Evolutionary conservation across 2,113 vertebrate genomes (phyloP), one percentile per base, ranked within the genome.

Genomic region (Galeopterus variegatus): DNA sequence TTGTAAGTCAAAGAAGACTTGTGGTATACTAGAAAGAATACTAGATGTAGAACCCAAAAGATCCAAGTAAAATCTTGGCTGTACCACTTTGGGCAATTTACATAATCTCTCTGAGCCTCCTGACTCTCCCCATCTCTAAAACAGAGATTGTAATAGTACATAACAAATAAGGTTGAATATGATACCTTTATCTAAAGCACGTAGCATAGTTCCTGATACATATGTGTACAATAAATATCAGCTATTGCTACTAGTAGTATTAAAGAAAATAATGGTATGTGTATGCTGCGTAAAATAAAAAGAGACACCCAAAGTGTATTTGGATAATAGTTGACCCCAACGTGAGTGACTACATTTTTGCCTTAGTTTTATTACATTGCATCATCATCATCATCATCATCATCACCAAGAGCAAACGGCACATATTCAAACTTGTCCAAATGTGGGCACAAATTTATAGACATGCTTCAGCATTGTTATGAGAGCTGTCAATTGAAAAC

Each of bases 101-200:
- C 21, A 48, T 50, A 62, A 70, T 33, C 31, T 45, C 18, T 80
- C 75, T 69, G 15, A 87, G 65, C 12, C 31, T 92, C 87, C 26
- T 41, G 21, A 58, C n/a, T 85, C 48, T 19, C 41, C 1, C 26
- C 26, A 13, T 82, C 76, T 93, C n/a, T 81, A 89, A 88, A 85
- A 11, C 14, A 33, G 50, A 70, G 33, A 91, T 84, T 80, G 75
- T 23, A 62, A 58, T 19, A 73, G 64, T 12, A 56, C 33, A 11
- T 36, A 80, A 95, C 11, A 69, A 36, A n/a, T 54, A 79, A 72
- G 24, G 3, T 52, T 83, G 33, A 90, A n/a, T 90, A 84, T 93
- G 64, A 52, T 58, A 62, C 2, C 19, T 89, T 62, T 64, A 48
- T 48, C n/a, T 79, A 79, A n/a, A 84, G 26, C 19, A 45, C 18